A percentile compares a stretch with the other conserved stretches of the same genome.
phyloP scores from a whole-genome alignment of 2,888 invertebrate genomes.

The Pseudococcus longispinus region DNA sequence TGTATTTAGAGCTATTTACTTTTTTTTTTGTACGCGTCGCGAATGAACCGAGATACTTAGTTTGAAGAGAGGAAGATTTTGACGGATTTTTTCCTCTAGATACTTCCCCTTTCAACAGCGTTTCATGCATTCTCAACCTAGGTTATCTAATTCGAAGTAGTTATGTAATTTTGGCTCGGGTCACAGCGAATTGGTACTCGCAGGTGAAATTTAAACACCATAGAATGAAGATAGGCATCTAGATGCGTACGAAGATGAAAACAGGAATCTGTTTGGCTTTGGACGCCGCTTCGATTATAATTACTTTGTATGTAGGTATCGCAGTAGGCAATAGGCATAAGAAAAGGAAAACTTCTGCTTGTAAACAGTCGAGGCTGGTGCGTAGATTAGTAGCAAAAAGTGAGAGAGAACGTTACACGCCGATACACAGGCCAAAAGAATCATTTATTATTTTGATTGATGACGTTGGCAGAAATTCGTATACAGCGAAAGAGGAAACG shows the following conservation, averaged over 20 bases:
- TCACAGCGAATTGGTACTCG: neutral
- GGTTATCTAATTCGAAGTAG: neutral
- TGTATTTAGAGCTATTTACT: neutral
- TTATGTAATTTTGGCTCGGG: neutral
- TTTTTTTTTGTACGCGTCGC: neutral
- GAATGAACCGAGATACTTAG: neutral
- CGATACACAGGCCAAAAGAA: constrained; percentile 15
- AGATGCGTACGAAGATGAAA: neutral
- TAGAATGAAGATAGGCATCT: neutral
- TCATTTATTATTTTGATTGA: constrained; percentile 34
- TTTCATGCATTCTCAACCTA: neutral
- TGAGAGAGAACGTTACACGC: constrained; percentile 10
- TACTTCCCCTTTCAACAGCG: neutral
- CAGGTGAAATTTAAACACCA: neutral
- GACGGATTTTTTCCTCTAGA: neutral
- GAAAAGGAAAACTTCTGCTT: neutral
- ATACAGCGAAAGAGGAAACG: constrained; percentile 3
- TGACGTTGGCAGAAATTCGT: constrained; percentile 23
- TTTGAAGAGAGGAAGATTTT: neutral
- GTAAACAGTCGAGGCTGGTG: neutral
- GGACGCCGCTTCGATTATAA: neutral
- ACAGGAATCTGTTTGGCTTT: neutral
- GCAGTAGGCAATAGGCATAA: neutral
- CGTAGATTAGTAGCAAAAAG: constrained; percentile 27
- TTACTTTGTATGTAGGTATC: neutral